Conservation (phyloP, 2,113 vertebrate species). For the Ibidorhyncha struthersii region DNA sequence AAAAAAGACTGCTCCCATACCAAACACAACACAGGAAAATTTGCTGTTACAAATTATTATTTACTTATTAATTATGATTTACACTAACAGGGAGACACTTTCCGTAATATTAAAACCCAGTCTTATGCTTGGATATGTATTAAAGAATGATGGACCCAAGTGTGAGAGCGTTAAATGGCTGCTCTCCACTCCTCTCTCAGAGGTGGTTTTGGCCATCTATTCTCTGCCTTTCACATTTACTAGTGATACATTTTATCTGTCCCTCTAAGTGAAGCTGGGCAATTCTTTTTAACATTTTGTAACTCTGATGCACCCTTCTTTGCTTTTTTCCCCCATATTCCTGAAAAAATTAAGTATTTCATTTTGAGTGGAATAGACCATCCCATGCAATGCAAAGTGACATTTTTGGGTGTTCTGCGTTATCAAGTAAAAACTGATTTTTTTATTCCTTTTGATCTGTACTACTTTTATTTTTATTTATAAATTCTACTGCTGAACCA, state of each 20-base stretch:
- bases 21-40: not conserved
- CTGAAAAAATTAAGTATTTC: not conserved
- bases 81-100: not conserved
- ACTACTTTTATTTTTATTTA: constrained; percentile 29
- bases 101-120: not conserved
- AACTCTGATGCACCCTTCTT: not conserved
- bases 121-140: not conserved
- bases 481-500: constrained; percentile 22
- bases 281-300: not conserved
- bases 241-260: not conserved
- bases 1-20: no score
- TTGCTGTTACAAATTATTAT: not conserved
- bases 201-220: not conserved
- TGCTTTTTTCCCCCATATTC: not conserved
- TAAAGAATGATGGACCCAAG: not conserved
- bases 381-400: not conserved
- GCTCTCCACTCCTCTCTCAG: not conserved
- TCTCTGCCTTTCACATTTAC: not conserved
- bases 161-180: not conserved
- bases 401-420: constrained; percentile 17
- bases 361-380: not conserved
- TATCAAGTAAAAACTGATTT: not conserved
- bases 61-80: not conserved
- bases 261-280: not conserved
- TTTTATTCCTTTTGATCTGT: constrained; percentile 29